phyloP scores from a whole-genome alignment of 2,888 invertebrate genomes.

The Crocallis elinguaria region DNA sequence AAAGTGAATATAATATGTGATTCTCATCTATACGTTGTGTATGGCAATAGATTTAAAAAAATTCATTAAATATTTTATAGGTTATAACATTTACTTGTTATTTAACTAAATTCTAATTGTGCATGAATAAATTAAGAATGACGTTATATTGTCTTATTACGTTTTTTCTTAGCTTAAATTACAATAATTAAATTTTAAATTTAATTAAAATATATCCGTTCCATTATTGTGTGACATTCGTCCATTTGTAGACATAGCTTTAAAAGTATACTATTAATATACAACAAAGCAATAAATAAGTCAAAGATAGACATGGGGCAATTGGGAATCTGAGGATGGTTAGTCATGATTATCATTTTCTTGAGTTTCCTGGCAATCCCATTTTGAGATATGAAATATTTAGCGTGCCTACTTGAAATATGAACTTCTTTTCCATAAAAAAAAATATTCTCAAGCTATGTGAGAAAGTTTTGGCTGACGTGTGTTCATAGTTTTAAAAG shows the following conservation, averaged over 20 bases:
- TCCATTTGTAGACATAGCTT: conserved; percentile 18
- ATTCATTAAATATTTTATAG: too few relatives aligned
- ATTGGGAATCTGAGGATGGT: background rate
- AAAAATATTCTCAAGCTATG: conserved; percentile 64
- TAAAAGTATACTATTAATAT: conserved; percentile 2
- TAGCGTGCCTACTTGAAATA: background rate
- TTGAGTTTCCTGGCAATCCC: background rate
- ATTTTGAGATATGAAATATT: background rate
- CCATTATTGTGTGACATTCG: conserved; percentile 24
- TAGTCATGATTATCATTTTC: background rate
- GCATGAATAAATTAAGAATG: conserved; percentile 27
- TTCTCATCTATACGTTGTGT: background rate
- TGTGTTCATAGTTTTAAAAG: conserved; percentile 43
- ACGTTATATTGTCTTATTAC: conserved; percentile 10
- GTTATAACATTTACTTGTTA: too few relatives aligned
- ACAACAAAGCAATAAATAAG: background rate
- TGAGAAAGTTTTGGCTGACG: conserved; percentile 56
- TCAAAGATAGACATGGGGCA: background rate
- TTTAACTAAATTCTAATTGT: conserved; percentile 23
- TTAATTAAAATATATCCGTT: conserved; percentile 1
- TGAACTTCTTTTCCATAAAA: conserved; percentile 20
- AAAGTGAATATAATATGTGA: conserved; percentile 1
- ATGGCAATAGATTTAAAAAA: conserved; percentile 13
- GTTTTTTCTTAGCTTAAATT: conserved; percentile 6
- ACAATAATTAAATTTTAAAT: background rate